Conservation (phyloP, 1,140 invertebrate species). For the Mylabris phalerata region DNA sequence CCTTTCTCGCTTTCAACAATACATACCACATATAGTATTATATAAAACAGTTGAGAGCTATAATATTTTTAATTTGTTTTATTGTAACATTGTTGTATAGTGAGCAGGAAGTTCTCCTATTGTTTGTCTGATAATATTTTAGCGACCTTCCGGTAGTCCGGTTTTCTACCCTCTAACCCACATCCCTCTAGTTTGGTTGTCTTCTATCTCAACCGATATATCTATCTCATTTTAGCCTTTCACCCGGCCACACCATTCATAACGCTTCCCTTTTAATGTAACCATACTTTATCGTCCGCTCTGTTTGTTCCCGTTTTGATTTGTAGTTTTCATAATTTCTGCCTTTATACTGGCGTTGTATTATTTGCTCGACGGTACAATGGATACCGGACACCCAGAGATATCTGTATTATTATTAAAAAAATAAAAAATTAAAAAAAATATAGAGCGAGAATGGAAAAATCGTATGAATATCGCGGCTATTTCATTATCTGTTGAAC, state of each 20-base stretch:
- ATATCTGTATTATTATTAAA: no score
- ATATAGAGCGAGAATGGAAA: no score
- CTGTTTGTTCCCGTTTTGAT: constrained; percentile 21
- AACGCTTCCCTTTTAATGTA: constrained; percentile 23
- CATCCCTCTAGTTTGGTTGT: no score
- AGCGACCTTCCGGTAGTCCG: constrained; percentile 20
- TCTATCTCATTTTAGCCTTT: background rate
- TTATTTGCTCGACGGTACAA: no score
- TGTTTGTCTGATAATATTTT: constrained; percentile 24
- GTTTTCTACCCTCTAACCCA: constrained; percentile 4
- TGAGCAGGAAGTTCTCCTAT: constrained; percentile 22
- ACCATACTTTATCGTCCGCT: constrained; percentile 21
- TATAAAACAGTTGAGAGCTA: constrained; percentile 10
- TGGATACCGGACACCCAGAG: no score
- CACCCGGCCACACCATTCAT: constrained; percentile 10
- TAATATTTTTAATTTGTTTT: constrained; percentile 25
- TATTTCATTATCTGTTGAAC: no score
- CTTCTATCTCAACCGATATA: background rate
- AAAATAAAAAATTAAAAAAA: no score
- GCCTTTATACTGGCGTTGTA: no score
- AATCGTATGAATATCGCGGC: no score
- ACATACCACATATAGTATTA: background rate
- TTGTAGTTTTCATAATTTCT: constrained; percentile 22
- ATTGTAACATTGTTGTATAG: constrained; percentile 22
- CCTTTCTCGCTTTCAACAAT: constrained; percentile 18